Conservation (phyloP, 2,797 vertebrate species). For the Notamacropus eugenii region DNA sequence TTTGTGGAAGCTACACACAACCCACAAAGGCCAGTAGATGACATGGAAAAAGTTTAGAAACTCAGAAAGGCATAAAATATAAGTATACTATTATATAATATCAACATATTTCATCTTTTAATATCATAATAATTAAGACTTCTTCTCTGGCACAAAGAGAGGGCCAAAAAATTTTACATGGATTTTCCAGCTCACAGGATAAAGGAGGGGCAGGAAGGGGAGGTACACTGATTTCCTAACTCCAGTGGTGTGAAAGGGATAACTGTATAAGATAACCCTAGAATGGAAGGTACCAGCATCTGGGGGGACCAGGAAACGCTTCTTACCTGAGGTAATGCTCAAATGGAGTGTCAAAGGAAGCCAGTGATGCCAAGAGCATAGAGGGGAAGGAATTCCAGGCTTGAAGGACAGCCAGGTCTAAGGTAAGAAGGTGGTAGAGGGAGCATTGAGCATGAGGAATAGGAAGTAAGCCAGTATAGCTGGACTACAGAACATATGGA, state of each 20-base stretch:
- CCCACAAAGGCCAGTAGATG: neutral
- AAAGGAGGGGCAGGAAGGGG: too few species aligned
- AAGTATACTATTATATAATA: too few species aligned
- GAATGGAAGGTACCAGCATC: too few species aligned
- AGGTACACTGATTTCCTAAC: too few species aligned
- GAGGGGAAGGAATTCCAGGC: neutral
- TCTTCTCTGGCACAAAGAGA: too few species aligned
- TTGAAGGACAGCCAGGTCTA: slow-evolving; percentile 11
- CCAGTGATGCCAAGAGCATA: neutral
- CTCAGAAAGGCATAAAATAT: neutral
- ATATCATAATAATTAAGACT: too few species aligned
- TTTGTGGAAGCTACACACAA: neutral
- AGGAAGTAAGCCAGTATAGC: neutral
- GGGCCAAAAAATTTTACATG: too few species aligned
- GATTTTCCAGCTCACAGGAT: too few species aligned
- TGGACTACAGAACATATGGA: neutral
- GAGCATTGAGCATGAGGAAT: neutral
- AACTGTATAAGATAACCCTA: too few species aligned
- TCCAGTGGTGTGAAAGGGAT: neutral
- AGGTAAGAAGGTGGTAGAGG: neutral
- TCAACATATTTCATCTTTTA: too few species aligned
- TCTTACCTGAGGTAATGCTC: neutral
- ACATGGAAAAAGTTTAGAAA: neutral
- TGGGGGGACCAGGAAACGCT: neutral
- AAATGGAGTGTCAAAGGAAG: neutral